Evolutionary conservation across 2,888 invertebrate species (phyloP), one percentile per base, ranked within the genome.

Genomic region (Rhagium mordax): DNA sequence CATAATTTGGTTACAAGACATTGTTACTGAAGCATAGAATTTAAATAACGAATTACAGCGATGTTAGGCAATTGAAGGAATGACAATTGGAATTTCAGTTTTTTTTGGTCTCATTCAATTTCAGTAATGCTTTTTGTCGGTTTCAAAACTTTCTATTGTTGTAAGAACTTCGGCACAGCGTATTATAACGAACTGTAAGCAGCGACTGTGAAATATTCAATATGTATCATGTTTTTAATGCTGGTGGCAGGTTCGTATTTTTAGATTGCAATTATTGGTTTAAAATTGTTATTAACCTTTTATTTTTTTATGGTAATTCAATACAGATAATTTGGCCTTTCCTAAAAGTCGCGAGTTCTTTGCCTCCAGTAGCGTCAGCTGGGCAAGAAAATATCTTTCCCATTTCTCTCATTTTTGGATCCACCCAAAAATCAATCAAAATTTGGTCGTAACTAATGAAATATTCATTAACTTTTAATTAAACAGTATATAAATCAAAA

Each of bases 81-180:
- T 66, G 66, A 66, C 55, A 66, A 66, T 33, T 55, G 66, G 55
- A 53, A 66, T 66, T 66, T 66, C 20, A 33, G 55, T 20, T 53
- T 66, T 66, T 66, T 15, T 33, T 8, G 13, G 15, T 29, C 55
- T 18, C 20, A 53, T 66, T 66, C 33, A 18, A 53, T 66, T 66
- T 55, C 66, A 20, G 41, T 16, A 20, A 33, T 15, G 18, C 27
- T 66, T 66, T 53, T 55, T 66, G 66, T 29, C 16, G 41, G 15
- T 20, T 27, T n/a, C 66, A n/a, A 13, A 55, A 66, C 66, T 66
- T 66, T 66, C 66, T 66, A 66, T 66, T 55, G 66, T 66, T 41
- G 55, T 20, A 60, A 33, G 60, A 16, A 18, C 33, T 29, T 60
- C 18, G 60, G 60, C 10, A 33, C 13, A 15, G 41, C 18, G 20